Evolutionary conservation across 2,888 invertebrate species (phyloP), one percentile per base, ranked within the genome.

Genomic region (Anthrax anthrax): DNA sequence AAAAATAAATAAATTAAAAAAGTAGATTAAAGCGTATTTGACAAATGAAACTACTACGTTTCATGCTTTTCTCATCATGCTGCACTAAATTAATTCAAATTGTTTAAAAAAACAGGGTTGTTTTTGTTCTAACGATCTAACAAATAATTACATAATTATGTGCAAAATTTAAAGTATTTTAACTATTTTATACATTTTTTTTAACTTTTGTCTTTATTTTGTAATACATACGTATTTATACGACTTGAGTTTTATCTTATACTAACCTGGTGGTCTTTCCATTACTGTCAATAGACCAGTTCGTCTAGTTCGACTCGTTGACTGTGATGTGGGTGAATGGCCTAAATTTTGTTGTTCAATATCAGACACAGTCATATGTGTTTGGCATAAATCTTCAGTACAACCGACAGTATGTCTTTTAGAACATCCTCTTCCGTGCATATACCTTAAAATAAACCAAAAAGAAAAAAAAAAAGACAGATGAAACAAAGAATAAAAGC

Each of bases 211-310:
- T 29, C 10, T 41, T 10, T 41, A 8, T 29, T 17, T n/a, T n/a
- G n/a, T n/a, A n/a, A n/a, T n/a, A n/a, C n/a, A n/a, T n/a, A n/a
- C n/a, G n/a, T n/a, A n/a, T n/a, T n/a, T n/a, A n/a, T n/a, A n/a
- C n/a, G n/a, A n/a, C n/a, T n/a, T n/a, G n/a, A 27, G n/a, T n/a
- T n/a, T 14, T 16, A 38, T 17, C 13, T 4, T 34, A 1, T 2
- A 58, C 69, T 67, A 71, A 90, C 90, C 89, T 67, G 89, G 89
- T 17, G 84, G 84, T 52, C 88, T 70, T 63, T 90, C 89, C 58
- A 86, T 87, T 23, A 90, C 91, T 0, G 90, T 87, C 29, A 84
- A 73, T 13, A 91, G 73, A 53, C 91, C 90, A 6, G 85, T 84
- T 47, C 90, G 74, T 54, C 90, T 73, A 39, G 84, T 81, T 54